Evolutionary conservation across 1,140 invertebrate genomes (phyloP).

Genomic region (Carcinoscorpius rotundicauda): DNA sequence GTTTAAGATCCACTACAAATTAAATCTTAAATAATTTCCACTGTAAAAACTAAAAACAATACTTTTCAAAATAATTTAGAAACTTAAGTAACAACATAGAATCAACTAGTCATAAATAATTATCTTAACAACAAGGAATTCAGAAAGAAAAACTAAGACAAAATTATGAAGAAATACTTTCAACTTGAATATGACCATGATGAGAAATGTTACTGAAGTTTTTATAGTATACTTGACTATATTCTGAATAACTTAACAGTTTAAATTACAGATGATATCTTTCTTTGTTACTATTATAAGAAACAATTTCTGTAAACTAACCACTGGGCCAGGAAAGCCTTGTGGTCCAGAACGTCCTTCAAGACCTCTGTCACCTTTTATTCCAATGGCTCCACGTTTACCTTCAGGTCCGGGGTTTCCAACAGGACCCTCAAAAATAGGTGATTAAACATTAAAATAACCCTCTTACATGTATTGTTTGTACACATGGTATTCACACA

Average conservation of each 20-base stretch:
- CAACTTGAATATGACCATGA: no score
- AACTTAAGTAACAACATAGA: no score
- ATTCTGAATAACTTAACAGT: background rate
- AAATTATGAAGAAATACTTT: no score
- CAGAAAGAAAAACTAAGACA: no score
- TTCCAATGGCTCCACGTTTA: conserved; percentile 16
- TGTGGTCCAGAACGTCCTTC: conserved; percentile 47
- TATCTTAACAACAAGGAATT: no score
- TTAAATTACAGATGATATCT: background rate
- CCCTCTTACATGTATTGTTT: no score
- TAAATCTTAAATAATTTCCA: no score
- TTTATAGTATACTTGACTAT: background rate
- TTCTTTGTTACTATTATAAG: conserved; percentile 2
- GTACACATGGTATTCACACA: no score
- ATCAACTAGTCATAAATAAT: no score
- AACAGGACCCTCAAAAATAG: conserved; percentile 16
- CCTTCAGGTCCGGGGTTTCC: conserved; percentile 21
- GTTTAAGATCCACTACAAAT: no score
- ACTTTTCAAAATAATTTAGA: no score
- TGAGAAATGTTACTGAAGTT: conserved; percentile 4
- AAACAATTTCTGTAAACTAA: conserved; percentile 7
- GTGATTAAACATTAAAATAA: background rate
- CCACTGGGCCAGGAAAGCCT: conserved; percentile 45
- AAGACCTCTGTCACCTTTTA: conserved; percentile 50
- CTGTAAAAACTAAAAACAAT: no score